Percentiles rank a stretch among this genome's conserved stretches.
Conservation (phyloP, 2,797 vertebrate genomes). For the Rhodeus uyekii region DNA sequence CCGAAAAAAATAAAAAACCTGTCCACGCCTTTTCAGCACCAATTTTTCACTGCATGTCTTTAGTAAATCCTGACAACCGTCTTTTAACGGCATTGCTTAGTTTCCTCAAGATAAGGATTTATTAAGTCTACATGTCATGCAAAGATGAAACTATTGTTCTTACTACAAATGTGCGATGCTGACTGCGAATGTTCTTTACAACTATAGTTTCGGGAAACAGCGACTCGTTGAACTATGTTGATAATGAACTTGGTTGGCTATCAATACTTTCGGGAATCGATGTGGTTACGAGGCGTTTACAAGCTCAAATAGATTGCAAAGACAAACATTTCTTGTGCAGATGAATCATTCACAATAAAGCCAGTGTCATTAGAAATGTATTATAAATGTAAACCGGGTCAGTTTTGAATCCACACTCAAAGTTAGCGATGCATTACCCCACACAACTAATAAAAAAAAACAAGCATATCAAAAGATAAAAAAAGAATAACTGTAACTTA, state of each 20-base stretch:
- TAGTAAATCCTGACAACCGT: too few relatives aligned
- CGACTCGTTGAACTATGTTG: too few relatives aligned
- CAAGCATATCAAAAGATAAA: neutral
- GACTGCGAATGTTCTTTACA: too few relatives aligned
- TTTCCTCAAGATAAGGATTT: too few relatives aligned
- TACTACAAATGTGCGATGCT: neutral
- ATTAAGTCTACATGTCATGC: too few relatives aligned
- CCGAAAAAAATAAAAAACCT: too few relatives aligned
- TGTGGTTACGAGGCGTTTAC: neutral
- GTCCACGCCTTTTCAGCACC: too few relatives aligned
- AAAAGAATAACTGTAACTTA: conserved; percentile 68
- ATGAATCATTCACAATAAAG: neutral
- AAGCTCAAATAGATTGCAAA: neutral
- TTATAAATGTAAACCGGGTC: conserved; percentile 3
- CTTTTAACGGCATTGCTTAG: too few relatives aligned
- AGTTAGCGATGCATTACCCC: conserved; percentile 11
- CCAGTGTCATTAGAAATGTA: neutral
- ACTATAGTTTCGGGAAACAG: too few relatives aligned
- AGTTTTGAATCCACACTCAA: conserved; percentile 8
- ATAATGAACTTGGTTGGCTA: neutral
- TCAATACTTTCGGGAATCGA: neutral
- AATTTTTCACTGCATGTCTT: too few relatives aligned
- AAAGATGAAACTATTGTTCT: too few relatives aligned
- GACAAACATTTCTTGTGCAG: neutral
- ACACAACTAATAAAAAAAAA: neutral